A percentile compares a stretch with the other conserved stretches of the same genome.
Conservation (phyloP, 1,140 invertebrate genomes). For the Drosophila funebris region DNA sequence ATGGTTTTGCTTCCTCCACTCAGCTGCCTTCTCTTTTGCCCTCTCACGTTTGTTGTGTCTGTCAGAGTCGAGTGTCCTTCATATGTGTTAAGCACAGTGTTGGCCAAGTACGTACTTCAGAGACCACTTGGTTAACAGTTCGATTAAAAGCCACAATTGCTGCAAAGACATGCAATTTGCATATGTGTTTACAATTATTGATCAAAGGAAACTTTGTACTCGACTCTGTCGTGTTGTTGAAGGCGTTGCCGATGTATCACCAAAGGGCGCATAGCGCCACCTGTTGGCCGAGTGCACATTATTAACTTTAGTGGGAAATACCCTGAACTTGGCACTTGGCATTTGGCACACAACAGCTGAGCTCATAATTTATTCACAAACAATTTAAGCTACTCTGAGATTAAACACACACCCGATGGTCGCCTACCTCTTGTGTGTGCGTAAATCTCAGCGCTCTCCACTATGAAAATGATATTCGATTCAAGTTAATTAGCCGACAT, state of each 20-base stretch:
- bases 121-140: not conserved
- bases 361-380: conserved; percentile 25
- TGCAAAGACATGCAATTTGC: not conserved
- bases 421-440: conserved; percentile 1
- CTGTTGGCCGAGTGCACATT: conserved; percentile 9
- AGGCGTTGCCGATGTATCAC: not conserved
- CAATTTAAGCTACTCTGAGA: conserved; percentile 19
- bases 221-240: not conserved
- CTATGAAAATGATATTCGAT: conserved; percentile 2
- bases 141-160: not conserved
- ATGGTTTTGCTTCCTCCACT: not conserved
- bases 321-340: conserved; percentile 24
- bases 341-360: not conserved
- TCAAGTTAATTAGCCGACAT: conserved; percentile 32
- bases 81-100: not conserved
- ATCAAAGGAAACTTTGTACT: not conserved
- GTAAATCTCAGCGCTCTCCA: conserved; percentile 1
- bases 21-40: no score
- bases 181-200: conserved; percentile 19
- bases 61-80: not conserved
- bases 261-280: not conserved
- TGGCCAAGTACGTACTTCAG: not conserved
- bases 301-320: not conserved
- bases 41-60: not conserved
- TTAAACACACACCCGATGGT: not conserved